Percentiles rank a stretch among this genome's conserved stretches.
Conservation (phyloP, 1,140 invertebrate genomes). For the Orchestia grillus region DNA sequence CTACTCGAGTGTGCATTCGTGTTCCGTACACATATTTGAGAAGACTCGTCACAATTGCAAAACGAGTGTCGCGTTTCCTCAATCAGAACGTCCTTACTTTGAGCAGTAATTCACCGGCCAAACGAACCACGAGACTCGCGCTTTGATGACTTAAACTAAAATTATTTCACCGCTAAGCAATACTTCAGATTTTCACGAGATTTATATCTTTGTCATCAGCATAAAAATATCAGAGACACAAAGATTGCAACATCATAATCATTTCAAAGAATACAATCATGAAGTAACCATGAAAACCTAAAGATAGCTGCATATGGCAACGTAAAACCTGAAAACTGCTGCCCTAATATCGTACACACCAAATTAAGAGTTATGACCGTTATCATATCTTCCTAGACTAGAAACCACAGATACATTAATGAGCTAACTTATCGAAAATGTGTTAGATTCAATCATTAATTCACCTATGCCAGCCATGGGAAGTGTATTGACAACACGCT, state of each 20-base stretch:
- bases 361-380: too few relatives aligned
- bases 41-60: background rate
- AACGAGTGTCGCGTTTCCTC: background rate
- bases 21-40: background rate
- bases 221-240: background rate
- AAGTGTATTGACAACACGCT: background rate
- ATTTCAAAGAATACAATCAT: too few relatives aligned
- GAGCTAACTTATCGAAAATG: background rate
- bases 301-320: background rate
- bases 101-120: background rate
- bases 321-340: background rate
- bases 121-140: background rate
- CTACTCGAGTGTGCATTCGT: background rate
- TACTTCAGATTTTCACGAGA: too few relatives aligned
- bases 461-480: too few relatives aligned
- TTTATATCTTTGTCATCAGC: background rate
- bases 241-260: background rate
- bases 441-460: background rate
- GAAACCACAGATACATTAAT: background rate
- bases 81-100: background rate
- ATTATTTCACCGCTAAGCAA: background rate
- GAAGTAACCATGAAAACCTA: too few relatives aligned
- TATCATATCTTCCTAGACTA: background rate
- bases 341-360: too few relatives aligned
- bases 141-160: background rate